Conservation (phyloP, 1,140 invertebrate genomes). For the Mactra quadrangularis region DNA sequence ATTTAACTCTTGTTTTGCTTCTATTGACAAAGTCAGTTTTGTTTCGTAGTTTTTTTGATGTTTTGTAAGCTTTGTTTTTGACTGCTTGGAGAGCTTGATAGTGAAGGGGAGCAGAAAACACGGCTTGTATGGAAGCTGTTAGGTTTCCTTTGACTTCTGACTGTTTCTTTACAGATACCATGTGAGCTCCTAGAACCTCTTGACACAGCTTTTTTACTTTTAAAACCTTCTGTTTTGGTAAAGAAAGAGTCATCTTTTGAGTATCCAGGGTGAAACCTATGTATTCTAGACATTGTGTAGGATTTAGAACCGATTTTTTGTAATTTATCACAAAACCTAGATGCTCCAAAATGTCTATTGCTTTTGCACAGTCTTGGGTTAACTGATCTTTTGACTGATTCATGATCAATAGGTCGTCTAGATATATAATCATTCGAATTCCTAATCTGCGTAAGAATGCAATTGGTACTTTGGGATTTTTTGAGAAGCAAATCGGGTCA, state of each 20-base stretch:
- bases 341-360: not conserved
- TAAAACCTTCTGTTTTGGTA: not conserved
- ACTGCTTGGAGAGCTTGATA: not conserved
- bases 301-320: conserved; percentile 33
- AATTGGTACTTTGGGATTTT: conserved; percentile 33
- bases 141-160: not conserved
- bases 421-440: conserved; percentile 33
- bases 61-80: not conserved
- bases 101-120: not conserved
- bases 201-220: not conserved
- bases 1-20: conserved; percentile 2
- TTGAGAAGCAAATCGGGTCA: conserved; percentile 37
- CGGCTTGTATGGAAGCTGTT: not conserved
- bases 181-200: not conserved
- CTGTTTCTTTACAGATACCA: not conserved
- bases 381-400: conserved; percentile 3
- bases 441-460: conserved; percentile 11
- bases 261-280: conserved; percentile 18
- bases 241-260: not conserved
- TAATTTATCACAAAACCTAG: conserved; percentile 8
- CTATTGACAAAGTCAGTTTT: not conserved
- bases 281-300: conserved; percentile 10
- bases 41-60: not conserved
- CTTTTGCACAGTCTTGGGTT: not conserved
- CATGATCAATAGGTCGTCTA: conserved; percentile 51